Evolutionary conservation across 2,888 invertebrate genomes (phyloP), one percentile per base, ranked within the genome.

Genomic region (Portevinia maculata): DNA sequence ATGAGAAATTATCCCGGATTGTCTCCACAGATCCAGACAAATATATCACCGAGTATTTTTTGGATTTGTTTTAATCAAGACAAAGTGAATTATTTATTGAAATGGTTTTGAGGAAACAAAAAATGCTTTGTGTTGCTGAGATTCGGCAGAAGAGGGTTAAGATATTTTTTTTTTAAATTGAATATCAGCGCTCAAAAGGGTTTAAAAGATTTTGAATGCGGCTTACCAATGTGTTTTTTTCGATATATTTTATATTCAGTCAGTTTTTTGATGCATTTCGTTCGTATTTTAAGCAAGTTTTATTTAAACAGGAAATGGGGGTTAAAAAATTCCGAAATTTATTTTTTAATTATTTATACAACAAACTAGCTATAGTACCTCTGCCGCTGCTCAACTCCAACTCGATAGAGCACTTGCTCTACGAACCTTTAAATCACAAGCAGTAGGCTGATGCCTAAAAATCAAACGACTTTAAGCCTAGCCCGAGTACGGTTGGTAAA

Each of bases 11-110:
- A 78, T 73, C 60, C 67, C 5, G 60, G 78, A 83, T 83, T 78
- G 71, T 78, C 78, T 83, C 78, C 71, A 50, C 67, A 83, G 65
- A 83, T 83, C 83, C 83, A 83, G 83, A 78, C 83, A 62, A 73
- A 78, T 83, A 83, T 78, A 83, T 78, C 83, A 78, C 67, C 39
- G 71, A 67, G 67, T 62, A 78, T 83, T 71, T 65, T 83, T 71
- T 46, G 83, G 64, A 64, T 75, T 78, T 78, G 55, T 55, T 73
- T 83, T 83, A 83, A 83, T 83, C 83, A 83, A 83, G 83, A 83
- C 83, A 83, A 83, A 83, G 76, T 76, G 83, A 83, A 83, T 83
- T 83, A 78, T 83, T 78, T 83, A 71, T 76, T 52, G 59, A 65
- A 71, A 76, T 53, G 60, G 50, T 50, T 81, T 46, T 57, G 50